Conservation (phyloP, 1,140 invertebrate genomes). For the Charaxes varanes region DNA sequence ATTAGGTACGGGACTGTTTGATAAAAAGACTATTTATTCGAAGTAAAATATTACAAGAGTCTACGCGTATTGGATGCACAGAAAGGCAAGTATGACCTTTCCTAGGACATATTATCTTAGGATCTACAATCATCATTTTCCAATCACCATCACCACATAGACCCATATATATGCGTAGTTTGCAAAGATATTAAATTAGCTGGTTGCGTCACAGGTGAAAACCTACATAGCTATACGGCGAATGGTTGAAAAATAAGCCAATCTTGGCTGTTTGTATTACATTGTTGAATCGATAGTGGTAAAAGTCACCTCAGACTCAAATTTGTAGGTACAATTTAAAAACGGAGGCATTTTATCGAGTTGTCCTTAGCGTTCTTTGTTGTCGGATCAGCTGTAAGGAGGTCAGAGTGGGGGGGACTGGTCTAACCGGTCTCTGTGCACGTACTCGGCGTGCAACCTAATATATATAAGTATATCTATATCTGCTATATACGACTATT, state of each 20-base stretch:
- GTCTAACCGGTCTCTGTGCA: no score
- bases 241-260: conserved; percentile 8
- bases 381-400: no score
- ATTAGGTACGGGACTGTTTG: conserved; percentile 36
- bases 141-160: neutral
- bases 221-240: conserved; percentile 1
- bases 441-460: no score
- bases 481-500: no score
- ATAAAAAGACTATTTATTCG: conserved; percentile 43
- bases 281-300: conserved; percentile 29
- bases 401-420: no score
- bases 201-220: conserved; percentile 11
- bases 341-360: no score
- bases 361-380: no score
- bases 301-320: no score
- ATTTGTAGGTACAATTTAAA: no score
- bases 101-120: conserved; percentile 31
- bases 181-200: neutral
- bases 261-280: conserved; percentile 2
- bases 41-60: conserved; percentile 50
- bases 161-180: neutral
- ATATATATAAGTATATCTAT: no score
- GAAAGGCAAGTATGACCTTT: conserved; percentile 70
- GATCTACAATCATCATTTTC: conserved; percentile 12
- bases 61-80: conserved; percentile 68